These are phyloP conservation scores for Syngnathus scovelli DNA, from an alignment of 2,113 vertebrate genomes.

Conservation along the genomic window DNA sequence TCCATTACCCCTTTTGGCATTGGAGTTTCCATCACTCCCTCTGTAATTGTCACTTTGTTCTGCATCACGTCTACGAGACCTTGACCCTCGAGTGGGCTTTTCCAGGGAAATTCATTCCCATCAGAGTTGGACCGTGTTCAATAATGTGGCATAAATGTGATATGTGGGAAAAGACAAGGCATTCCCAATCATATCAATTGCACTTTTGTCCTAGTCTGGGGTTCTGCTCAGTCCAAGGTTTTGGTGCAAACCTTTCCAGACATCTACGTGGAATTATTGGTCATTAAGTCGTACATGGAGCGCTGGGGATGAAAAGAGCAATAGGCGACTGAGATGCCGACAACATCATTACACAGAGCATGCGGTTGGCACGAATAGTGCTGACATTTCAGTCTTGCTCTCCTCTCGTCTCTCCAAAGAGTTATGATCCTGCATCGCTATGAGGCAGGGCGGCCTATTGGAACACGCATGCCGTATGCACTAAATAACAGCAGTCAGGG, in stretches of 20 bases:
- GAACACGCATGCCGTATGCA: conserved; percentile 39
- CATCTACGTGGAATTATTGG: conserved; percentile 43
- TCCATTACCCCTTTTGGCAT: conserved; percentile 46
- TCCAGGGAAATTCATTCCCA: conserved; percentile 13
- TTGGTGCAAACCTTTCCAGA: conserved; percentile 23
- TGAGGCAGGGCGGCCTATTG: conserved; percentile 29
- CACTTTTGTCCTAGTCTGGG: background rate
- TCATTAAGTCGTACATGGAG: conserved; percentile 46
- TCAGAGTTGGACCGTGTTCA: conserved; percentile 27
- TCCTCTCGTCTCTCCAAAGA: conserved; percentile 49
- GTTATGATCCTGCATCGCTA: conserved; percentile 48
- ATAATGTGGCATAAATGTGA: conserved; percentile 32
- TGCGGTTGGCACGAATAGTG: conserved; percentile 60
- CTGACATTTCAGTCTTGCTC: conserved; percentile 58
- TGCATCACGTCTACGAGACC: conserved; percentile 30
- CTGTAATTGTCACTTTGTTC: conserved; percentile 46
- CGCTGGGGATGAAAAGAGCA: conserved; percentile 25
- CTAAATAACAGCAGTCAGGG: conserved; percentile 34
- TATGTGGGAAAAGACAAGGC: conserved; percentile 25
- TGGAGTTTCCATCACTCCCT: conserved; percentile 40
- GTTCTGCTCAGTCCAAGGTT: background rate
- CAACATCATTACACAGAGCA: conserved; percentile 51
- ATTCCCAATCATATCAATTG: conserved; percentile 22
- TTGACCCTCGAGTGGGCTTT: conserved; percentile 34
- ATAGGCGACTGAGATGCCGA: conserved; percentile 35